phyloP scores from a whole-genome alignment of 2,888 invertebrate species.

The Patella caerulea region DNA sequence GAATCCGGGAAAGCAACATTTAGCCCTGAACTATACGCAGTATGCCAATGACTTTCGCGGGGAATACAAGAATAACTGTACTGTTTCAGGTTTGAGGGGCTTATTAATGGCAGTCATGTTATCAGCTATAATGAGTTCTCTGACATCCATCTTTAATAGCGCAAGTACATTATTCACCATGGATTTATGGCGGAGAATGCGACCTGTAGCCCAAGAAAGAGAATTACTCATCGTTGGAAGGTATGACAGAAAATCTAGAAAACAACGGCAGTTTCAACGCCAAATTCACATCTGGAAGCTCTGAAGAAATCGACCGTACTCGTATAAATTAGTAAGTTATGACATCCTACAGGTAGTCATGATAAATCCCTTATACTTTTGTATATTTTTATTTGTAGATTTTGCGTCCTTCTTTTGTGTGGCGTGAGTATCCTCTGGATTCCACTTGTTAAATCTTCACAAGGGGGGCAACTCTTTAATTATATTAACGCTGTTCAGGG shows the following conservation, averaged over 20 bases:
- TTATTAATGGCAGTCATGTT: constrained; percentile 66
- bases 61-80: too few species aligned
- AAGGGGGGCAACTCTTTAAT: constrained; percentile 67
- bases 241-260: constrained; percentile 28
- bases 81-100: constrained; percentile 53
- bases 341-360: too few species aligned
- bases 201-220: constrained; percentile 53
- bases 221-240: constrained; percentile 67
- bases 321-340: too few species aligned
- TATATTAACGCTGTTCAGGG: constrained; percentile 69
- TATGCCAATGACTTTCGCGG: too few species aligned
- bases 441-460: constrained; percentile 64
- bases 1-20: too few species aligned
- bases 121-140: constrained; percentile 67
- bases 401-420: constrained; percentile 61
- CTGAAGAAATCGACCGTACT: too few species aligned
- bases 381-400: constrained; percentile 34
- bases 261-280: too few species aligned
- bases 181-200: constrained; percentile 63
- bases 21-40: too few species aligned
- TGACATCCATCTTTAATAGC: constrained; percentile 68
- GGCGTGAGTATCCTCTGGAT: constrained; percentile 65
- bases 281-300: too few species aligned
- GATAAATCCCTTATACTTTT: too few species aligned
- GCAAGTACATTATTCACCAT: constrained; percentile 66